phyloP scores from a whole-genome alignment of 2,113 vertebrate species.

The Lamprotornis superbus region DNA sequence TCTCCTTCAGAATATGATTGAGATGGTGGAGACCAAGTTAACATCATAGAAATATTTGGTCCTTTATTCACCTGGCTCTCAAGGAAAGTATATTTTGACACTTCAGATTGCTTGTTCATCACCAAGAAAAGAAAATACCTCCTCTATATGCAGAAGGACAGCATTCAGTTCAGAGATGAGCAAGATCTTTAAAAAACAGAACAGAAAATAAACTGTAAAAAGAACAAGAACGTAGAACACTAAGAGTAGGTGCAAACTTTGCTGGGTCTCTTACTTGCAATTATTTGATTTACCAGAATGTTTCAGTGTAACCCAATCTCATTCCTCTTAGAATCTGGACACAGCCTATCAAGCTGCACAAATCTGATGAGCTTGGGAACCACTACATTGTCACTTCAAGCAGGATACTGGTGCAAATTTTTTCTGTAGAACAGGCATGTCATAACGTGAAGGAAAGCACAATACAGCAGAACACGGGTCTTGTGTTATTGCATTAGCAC shows the following conservation, averaged over 20 bases:
- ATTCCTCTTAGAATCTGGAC: neutral
- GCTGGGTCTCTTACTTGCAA: neutral
- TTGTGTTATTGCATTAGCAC: neutral
- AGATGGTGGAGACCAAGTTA: conserved; percentile 3
- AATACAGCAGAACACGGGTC: neutral
- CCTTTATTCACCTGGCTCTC: neutral
- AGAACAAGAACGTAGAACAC: neutral
- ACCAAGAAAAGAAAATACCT: neutral
- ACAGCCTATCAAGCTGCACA: neutral
- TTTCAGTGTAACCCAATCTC: neutral
- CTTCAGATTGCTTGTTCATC: neutral
- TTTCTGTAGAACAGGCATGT: neutral
- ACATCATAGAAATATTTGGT: neutral
- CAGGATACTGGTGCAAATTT: neutral
- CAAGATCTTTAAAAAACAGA: neutral
- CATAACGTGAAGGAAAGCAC: neutral
- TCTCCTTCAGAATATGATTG: neutral
- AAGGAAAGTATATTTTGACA: neutral
- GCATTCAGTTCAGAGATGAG: neutral
- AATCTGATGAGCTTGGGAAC: neutral
- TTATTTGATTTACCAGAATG: neutral
- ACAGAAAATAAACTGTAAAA: neutral
- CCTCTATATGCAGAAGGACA: neutral
- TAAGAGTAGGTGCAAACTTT: neutral
- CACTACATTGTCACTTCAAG: neutral